Percentiles rank a stretch among this genome's conserved stretches.
Evolutionary conservation across 2,888 invertebrate species (phyloP).

Genomic region (Sturmia bella): DNA sequence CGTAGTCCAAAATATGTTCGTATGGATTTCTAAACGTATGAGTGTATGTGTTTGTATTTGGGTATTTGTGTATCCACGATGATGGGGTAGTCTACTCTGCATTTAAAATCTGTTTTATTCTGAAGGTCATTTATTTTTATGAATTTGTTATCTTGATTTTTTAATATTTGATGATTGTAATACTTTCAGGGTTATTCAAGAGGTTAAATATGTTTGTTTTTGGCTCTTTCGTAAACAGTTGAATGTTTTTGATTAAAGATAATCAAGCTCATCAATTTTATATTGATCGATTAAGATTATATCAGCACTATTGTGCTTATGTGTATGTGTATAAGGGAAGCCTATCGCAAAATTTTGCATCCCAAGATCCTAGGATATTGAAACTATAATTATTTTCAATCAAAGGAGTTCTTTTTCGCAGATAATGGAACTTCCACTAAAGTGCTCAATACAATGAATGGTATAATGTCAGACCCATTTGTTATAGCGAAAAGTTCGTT

Average conservation of each 20-base stretch:
- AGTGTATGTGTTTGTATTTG: background rate
- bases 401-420: too few species aligned
- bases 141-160: slow-evolving; percentile 52
- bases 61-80: slow-evolving; percentile 4
- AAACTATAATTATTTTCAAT: too few species aligned
- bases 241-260: background rate
- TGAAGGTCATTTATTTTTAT: slow-evolving; percentile 61
- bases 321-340: too few species aligned
- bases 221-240: background rate
- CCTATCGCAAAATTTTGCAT: too few species aligned
- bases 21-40: background rate
- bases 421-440: too few species aligned
- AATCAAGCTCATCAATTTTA: slow-evolving; percentile 1
- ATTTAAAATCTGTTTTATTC: slow-evolving; percentile 40
- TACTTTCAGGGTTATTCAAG: slow-evolving; percentile 51
- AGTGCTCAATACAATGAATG: too few species aligned
- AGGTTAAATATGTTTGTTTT: background rate
- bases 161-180: slow-evolving; percentile 54
- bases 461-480: too few species aligned
- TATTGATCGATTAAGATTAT: too few species aligned
- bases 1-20: background rate
- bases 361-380: too few species aligned
- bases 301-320: too few species aligned
- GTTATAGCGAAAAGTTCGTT: too few species aligned
- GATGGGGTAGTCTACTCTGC: slow-evolving; percentile 34